A percentile compares a stretch with the other conserved stretches of the same genome.
These are phyloP conservation scores for Drosophila setifemur DNA, from an alignment of 1,140 invertebrate genomes.

Conservation along the genomic window DNA sequence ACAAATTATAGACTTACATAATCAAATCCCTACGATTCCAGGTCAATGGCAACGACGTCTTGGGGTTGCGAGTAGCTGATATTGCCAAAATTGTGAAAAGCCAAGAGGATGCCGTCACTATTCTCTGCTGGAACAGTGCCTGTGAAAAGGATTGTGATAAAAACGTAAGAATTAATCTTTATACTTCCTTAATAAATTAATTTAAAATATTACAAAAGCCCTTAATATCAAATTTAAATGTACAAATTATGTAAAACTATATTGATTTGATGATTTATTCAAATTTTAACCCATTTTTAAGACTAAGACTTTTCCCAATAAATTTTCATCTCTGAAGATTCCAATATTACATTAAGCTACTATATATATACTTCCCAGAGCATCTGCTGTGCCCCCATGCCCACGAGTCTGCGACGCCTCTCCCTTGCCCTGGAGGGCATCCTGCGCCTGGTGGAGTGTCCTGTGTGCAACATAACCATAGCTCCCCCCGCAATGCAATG, in stretches of 20 bases:
- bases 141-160: conserved; percentile 82
- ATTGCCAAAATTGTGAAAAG: conserved; percentile 84
- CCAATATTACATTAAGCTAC: no score
- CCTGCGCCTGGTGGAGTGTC: conserved; percentile 85
- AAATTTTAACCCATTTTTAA: no score
- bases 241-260: no score
- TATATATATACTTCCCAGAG: no score
- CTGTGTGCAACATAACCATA: conserved; percentile 85
- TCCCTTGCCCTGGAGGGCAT: conserved; percentile 83
- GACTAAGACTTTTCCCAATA: no score
- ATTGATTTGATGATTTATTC: no score
- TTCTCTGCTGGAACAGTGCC: conserved; percentile 83
- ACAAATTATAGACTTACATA: neutral
- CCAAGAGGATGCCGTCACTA: conserved; percentile 79
- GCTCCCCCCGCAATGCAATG: conserved; percentile 86
- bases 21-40: conserved; percentile 1
- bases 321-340: no score
- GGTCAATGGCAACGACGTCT: conserved; percentile 85
- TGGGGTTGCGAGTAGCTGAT: conserved; percentile 85
- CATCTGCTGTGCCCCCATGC: conserved; percentile 84
- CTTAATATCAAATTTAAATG: no score
- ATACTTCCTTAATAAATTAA: no score
- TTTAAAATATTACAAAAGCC: no score
- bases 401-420: conserved; percentile 83
- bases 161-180: conserved; percentile 65